Evolutionary conservation across 2,888 invertebrate species (phyloP).

Genomic region (Caenorhabditis sp.): DNA sequence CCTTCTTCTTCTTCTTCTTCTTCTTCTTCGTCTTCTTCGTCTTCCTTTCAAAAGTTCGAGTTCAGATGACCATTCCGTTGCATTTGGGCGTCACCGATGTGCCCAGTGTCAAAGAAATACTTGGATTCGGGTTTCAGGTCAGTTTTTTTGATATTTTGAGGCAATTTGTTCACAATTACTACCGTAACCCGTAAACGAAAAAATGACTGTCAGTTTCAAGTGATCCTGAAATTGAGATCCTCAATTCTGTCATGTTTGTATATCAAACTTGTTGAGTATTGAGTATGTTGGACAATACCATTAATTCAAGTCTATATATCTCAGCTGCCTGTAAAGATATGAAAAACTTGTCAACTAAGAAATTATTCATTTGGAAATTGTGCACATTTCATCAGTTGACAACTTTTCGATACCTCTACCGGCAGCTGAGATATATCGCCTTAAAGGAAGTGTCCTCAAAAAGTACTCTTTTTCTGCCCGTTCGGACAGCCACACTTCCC

Average conservation of each 20-base stretch:
- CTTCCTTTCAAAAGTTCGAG: neutral
- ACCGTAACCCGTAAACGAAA: no score
- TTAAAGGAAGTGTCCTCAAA: no score
- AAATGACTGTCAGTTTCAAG: no score
- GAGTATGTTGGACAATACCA: no score
- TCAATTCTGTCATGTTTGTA: neutral
- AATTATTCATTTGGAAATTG: neutral
- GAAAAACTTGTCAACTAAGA: neutral
- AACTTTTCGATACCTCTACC: neutral
- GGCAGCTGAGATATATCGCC: neutral
- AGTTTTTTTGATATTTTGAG: neutral
- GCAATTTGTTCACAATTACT: no score
- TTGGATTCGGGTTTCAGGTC: slow-evolving; percentile 55
- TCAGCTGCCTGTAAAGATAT: neutral
- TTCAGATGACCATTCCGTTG: slow-evolving; percentile 41
- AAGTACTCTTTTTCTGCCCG: no score
- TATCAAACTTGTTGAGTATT: no score
- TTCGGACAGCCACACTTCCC: no score
- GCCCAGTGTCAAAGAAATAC: slow-evolving; percentile 32
- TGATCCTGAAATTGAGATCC: neutral
- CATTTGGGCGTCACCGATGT: slow-evolving; percentile 55
- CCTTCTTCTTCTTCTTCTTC: neutral
- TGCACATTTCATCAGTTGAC: neutral
- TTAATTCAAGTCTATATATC: neutral
- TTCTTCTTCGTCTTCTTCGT: slow-evolving; percentile 2